Evolutionary conservation across 1,140 invertebrate species (phyloP).

Genomic region (Formica selysi): DNA sequence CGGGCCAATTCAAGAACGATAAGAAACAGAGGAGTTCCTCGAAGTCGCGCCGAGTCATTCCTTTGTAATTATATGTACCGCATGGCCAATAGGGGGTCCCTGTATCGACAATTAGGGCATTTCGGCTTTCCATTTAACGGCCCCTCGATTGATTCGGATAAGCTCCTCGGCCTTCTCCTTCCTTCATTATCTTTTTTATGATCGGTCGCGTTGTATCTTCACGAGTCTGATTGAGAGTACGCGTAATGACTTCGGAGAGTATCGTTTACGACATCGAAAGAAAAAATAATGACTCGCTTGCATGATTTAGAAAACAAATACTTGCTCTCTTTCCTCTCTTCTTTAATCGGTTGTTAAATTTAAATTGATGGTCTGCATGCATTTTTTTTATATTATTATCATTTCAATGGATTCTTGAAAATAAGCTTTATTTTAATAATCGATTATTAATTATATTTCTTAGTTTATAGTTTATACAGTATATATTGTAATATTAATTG

Average conservation of each 20-base stretch:
- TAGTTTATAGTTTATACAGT: not conserved
- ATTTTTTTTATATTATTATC: not conserved
- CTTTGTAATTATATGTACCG: conserved; percentile 85
- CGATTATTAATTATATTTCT: conserved; percentile 3
- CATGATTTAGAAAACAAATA: conserved; percentile 36
- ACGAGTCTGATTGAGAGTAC: conserved; percentile 3
- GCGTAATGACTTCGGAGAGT: not conserved
- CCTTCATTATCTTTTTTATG: conserved; percentile 73
- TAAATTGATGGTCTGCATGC: no score
- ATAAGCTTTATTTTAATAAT: not conserved
- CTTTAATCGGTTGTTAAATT: conserved; percentile 22
- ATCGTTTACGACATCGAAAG: conserved; percentile 52
- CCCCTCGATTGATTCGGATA: conserved; percentile 79
- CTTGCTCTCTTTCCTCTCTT: no score
- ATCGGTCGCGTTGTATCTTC: conserved; percentile 26
- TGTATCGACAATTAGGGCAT: conserved; percentile 82
- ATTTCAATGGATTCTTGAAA: not conserved
- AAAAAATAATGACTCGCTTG: conserved; percentile 31
- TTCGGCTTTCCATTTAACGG: conserved; percentile 81
- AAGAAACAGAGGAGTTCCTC: conserved; percentile 73
- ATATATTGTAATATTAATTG: not conserved
- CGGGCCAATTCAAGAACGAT: conserved; percentile 73
- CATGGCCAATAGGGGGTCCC: conserved; percentile 82
- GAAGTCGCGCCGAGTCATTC: conserved; percentile 81
- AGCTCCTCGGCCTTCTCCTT: conserved; percentile 61